Conservation (phyloP, 2,888 invertebrate species). For the Clusia tigrina region DNA sequence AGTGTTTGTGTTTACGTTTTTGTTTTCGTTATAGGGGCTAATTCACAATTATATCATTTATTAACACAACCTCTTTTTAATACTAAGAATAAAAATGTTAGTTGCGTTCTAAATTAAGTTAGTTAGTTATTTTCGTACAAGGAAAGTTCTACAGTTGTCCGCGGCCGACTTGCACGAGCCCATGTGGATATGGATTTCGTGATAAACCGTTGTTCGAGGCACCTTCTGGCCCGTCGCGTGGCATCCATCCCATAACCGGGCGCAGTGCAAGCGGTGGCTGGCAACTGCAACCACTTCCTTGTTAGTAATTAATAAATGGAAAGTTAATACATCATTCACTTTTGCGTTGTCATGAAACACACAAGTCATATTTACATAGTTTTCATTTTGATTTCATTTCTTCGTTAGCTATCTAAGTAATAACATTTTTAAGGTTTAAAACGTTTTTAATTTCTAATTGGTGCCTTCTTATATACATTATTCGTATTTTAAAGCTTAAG, state of each 20-base stretch:
- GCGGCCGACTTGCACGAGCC: no score
- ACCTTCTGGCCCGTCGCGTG: no score
- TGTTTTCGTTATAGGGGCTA: background rate
- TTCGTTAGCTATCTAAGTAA: conserved; percentile 9
- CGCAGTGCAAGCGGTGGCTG: no score
- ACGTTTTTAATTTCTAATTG: conserved; percentile 46
- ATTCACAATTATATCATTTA: background rate
- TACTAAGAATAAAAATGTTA: background rate
- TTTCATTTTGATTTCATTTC: conserved; percentile 31
- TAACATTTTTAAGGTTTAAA: conserved; percentile 36
- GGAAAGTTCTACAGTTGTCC: no score
- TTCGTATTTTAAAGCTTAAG: conserved; percentile 34
- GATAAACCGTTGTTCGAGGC: no score
- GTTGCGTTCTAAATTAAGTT: conserved; percentile 3
- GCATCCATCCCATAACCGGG: no score
- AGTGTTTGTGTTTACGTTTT: background rate
- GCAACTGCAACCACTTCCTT: no score
- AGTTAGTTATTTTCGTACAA: conserved; percentile 44
- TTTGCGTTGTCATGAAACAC: conserved; percentile 58
- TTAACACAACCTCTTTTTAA: background rate
- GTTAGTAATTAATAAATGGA: no score
- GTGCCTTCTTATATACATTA: conserved; percentile 52
- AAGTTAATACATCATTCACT: conserved; percentile 18
- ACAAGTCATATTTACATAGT: conserved; percentile 47
- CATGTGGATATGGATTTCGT: no score